Conservation (phyloP, 2,888 invertebrate genomes). For the Diadegma fenestrale region DNA sequence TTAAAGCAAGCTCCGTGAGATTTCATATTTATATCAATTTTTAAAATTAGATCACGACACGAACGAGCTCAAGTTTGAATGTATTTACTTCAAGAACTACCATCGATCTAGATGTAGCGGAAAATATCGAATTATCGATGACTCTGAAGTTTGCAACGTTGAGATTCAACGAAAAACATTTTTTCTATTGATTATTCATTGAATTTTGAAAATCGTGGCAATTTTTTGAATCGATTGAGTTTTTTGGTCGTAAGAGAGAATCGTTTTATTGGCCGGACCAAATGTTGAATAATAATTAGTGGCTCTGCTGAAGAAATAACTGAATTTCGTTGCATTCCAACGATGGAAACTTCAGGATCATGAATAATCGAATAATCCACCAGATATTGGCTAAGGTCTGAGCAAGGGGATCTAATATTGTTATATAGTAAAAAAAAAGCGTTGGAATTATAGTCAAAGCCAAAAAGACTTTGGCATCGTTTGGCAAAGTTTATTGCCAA, state of each 20-base stretch:
- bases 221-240: no score
- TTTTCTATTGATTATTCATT: no score
- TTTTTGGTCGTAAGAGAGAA: no score
- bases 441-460: not conserved
- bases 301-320: no score
- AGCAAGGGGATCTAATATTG: not conserved
- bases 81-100: not conserved
- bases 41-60: not conserved
- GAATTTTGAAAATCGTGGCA: no score
- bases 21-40: not conserved
- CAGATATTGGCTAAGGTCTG: not conserved
- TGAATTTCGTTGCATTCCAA: no score
- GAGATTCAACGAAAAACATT: no score
- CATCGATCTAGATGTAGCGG: not conserved
- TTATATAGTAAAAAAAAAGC: slow-evolving; percentile 17
- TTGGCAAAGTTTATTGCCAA: slow-evolving; percentile 38
- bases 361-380: slow-evolving; percentile 1
- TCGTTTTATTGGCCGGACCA: no score
- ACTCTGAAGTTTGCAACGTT: no score
- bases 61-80: not conserved
- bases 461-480: slow-evolving; percentile 23
- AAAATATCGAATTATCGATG: not conserved
- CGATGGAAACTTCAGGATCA: no score
- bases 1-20: not conserved
- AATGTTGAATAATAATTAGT: no score